phyloP scores from a whole-genome alignment of 2,888 invertebrate species.

The Lysandra coridon region DNA sequence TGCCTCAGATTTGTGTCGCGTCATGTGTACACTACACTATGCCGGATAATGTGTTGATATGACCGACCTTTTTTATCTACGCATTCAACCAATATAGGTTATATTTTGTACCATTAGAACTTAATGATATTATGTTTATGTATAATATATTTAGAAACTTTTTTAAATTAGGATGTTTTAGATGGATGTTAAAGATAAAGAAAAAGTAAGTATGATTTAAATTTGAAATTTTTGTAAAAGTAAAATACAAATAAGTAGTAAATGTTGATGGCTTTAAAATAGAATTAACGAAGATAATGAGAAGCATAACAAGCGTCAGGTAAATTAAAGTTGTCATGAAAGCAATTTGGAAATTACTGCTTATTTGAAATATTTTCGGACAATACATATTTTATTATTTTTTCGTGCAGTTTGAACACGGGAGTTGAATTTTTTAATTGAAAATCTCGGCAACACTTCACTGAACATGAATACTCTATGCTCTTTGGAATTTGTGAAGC shows the following conservation, averaged over 20 bases:
- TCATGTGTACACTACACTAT: conserved; percentile 66
- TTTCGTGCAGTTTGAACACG: not conserved
- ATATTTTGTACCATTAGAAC: not conserved
- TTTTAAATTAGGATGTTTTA: not conserved
- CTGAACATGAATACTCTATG: conserved; percentile 3
- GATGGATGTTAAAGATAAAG: not conserved
- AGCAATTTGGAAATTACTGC: not conserved
- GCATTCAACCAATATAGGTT: not conserved
- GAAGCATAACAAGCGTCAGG: not conserved
- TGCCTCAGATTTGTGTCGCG: conserved; percentile 69
- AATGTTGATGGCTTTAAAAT: not conserved
- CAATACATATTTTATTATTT: conserved; percentile 7
- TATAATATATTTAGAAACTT: not conserved
- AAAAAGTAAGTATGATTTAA: not conserved
- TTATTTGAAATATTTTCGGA: conserved; percentile 2
- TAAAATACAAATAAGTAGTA: not conserved
- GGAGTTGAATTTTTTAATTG: not conserved
- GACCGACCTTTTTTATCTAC: conserved; percentile 12
- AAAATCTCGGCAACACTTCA: conserved; percentile 14
- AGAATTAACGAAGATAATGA: conserved; percentile 1
- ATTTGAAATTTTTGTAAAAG: not conserved
- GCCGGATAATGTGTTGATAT: conserved; percentile 67
- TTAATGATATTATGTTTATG: not conserved
- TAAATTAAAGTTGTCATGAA: conserved; percentile 8
- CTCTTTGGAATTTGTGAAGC: conserved; percentile 9